phyloP scores from a whole-genome alignment of 2,888 invertebrate species.

The Apodemia hepburni region DNA sequence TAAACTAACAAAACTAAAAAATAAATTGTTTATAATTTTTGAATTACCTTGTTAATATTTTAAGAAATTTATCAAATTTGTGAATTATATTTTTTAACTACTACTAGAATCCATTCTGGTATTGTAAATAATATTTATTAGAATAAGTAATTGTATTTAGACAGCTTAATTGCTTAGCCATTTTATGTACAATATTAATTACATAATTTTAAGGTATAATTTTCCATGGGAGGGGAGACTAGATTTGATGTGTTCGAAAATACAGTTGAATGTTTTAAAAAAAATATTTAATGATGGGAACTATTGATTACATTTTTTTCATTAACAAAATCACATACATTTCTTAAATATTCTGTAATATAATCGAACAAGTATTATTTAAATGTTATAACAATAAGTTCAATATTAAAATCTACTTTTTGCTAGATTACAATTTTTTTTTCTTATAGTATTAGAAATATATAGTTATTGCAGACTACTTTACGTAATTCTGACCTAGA shows the following conservation, averaged over 20 bases:
- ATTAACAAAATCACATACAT: not conserved
- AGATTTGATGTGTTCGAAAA: not conserved
- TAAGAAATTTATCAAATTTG: constrained; percentile 6
- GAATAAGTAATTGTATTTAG: constrained; percentile 72
- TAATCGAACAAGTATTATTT: constrained; percentile 6
- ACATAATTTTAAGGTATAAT: constrained; percentile 61
- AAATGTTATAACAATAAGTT: not conserved
- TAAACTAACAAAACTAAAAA: not conserved
- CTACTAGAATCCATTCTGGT: constrained; percentile 57
- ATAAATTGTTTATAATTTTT: not conserved
- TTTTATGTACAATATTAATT: constrained; percentile 78
- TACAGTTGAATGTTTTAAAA: not conserved
- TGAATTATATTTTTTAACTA: constrained; percentile 50
- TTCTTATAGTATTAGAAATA: not conserved
- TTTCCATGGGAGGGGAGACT: not conserved
- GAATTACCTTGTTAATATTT: not conserved
- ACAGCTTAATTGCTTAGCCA: constrained; percentile 70
- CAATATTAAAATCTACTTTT: not conserved
- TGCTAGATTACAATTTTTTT: not conserved
- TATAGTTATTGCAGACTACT: not conserved
- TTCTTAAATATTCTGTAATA: constrained; percentile 3
- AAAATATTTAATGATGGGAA: not conserved
- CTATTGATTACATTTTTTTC: not conserved
- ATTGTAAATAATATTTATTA: constrained; percentile 79
- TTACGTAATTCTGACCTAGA: too few relatives aligned